Evolutionary conservation across 2,797 vertebrate genomes (phyloP), one percentile per base, ranked within the genome.

Genomic region (Characodon lateralis): DNA sequence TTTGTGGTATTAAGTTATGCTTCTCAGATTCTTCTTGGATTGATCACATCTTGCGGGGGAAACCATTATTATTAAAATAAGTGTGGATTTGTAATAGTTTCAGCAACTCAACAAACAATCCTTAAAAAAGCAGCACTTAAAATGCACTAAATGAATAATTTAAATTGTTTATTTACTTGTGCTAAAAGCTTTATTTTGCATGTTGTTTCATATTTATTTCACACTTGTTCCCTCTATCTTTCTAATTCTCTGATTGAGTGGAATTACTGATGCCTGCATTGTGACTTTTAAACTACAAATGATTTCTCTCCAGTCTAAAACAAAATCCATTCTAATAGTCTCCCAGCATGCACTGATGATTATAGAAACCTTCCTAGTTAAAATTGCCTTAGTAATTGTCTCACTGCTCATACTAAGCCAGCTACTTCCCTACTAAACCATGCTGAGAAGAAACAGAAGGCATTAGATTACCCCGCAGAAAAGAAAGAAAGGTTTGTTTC

Each of bases 301-400:
- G 80, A 93, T 93, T 92, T 92, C 82, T 92, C 91, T 79, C 90
- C 89, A 86, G 87, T 89, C 91, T 88, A 93, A 93, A 93, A 91
- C 90, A 92, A 69, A 94, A 93, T 85, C 88, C 90, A 88, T 84
- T 90, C 87, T 88, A 90, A 93, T 93, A 91, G 87, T 86, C 84
- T 94, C 90, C 85, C 93, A 93, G 92, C 92, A 93, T 93, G 94
- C 91, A 89, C 89, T 93, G 91, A 92, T 92, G 90, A 93, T 94
- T 93, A 93, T 93, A 89, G 92, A 91, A 93, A 88, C 88, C 89
- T 91, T 92, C 84, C 84, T 89, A 87, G 86, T 93, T 35, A 92
- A 94, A 94, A 93, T 94, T 93, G 93, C 92, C 92, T 93, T 90
- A 87, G 87, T 93, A 93, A 94, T 94, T 94, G 92, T 94, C 88